Percentiles rank a stretch among this genome's conserved stretches.
Conservation (phyloP, 2,113 vertebrate genomes). For the Phalacrocorax aristotelis region DNA sequence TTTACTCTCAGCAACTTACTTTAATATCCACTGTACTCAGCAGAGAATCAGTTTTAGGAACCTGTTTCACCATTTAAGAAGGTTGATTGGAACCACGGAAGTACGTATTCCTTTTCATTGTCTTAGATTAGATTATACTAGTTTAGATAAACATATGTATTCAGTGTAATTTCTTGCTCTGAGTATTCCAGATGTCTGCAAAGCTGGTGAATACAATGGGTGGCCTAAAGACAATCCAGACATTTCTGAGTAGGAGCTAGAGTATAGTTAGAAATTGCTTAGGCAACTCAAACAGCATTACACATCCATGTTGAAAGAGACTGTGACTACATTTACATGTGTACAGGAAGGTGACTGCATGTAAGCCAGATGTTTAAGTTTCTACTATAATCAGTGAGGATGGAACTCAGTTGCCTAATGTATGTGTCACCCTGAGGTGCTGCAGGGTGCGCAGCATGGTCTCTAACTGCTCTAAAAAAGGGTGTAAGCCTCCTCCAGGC, state of each 20-base stretch:
- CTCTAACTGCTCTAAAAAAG: neutral
- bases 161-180: neutral
- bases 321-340: neutral
- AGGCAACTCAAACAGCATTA: neutral
- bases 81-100: neutral
- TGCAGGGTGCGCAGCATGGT: too few species aligned
- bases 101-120: neutral
- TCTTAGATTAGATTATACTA: neutral
- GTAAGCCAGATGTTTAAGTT: neutral
- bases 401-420: neutral
- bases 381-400: neutral
- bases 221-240: neutral
- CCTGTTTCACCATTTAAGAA: neutral
- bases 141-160: neutral
- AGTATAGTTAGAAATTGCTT: neutral
- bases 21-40: neutral
- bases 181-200: neutral
- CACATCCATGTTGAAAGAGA: neutral
- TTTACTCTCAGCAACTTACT: neutral
- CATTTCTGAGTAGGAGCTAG: neutral
- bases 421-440: fast-evolving
- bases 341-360: neutral
- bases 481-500: fast-evolving
- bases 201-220: neutral
- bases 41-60: neutral